Evolutionary conservation across 1,140 invertebrate genomes (phyloP), one percentile per base, ranked within the genome.

Genomic region (Procambarus clarkii): DNA sequence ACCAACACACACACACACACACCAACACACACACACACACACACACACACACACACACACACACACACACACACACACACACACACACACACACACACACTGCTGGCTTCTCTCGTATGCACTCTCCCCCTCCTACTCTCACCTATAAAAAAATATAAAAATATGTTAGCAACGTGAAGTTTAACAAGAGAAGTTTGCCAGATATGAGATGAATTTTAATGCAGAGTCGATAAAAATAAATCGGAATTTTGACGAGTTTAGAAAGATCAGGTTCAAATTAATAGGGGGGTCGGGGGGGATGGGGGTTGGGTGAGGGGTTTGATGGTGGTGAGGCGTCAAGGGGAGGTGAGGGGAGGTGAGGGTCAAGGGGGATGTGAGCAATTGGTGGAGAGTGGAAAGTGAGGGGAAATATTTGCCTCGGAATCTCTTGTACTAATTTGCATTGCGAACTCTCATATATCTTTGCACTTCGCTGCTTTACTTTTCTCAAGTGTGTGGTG

Each of bases 121-220:
- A 5, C 4, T 4, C 13, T 4, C 64, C 64, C 21, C 21, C 15
- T 69, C 15, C 4, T 18, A 5, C 64, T 69, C 15, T 18, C 21
- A 69, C 13, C 1, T 18, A 69, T 7, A 24, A 58, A 58, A n/a
- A 58, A 81, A 45, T 58, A 81, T 58, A 81, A 81, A 81, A 81
- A 58, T 81, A 45, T 45, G 21, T n/a, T 7, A 81, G 48, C 21
- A 58, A 50, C 50, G 79, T 13, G 24, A 81, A 81, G 79, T 81
- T 81, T 81, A 81, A 81, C 79, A 81, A 81, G 79, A 81, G 79
- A 58, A 81, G 79, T 81, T 81, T 81, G 79, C 79, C 79, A 81
- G 79, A 81, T 54, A 81, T 81, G 48, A 81, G 79, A 81, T 58
- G 79, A 81, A 81, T 81, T 81, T 81, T 81, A 81, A 81, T 81